Base-by-base conservation (phyloP, 2,113 vertebrate genomes). In the Poecile atricapillus region DNA sequence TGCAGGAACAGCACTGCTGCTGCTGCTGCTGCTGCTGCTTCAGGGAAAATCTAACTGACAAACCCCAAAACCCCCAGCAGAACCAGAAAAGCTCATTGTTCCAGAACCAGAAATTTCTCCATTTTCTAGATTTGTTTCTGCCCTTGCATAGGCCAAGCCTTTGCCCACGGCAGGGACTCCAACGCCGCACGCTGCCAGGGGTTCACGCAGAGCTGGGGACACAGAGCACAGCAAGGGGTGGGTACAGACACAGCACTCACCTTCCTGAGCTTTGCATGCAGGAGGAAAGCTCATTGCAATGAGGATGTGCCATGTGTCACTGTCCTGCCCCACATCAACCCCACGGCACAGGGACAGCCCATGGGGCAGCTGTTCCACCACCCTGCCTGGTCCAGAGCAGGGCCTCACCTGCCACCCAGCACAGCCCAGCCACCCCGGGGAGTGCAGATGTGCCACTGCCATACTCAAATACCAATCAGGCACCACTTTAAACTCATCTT, bases 351-450 rank as follows among this genome's bases (percentile, higher is more conserved):
- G 46, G 53, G 19, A 46, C 60, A 74, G 77, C 19, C 60, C 78
- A 6, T 0, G 3, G 27, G 19, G 50, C 58, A n/a, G 44, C 2
- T 9, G 2, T 7, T 16, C 33, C 56, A 13, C 11, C 0, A 0
- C 17, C 56, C 30, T 0, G 0, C n/a, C 27, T 1, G 3, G 46
- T 12, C 25, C 64, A 3, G 64, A 1, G 1, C 15, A 3, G 12
- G 0, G 67, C 59, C n/a, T 39, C 39, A 28, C 25, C 49, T 63
- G 84, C 35, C 17, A 3, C 17, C 50, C 22, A 0, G 53, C 11
- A 17, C 7, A 1, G 50, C 64, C 9, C 43, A 39, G 86, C 60
- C 10, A 88, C 83, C 89, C 77, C 2, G 0, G 16, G 15, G 20
- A 60, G 21, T 0, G 16, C 69, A 25, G 11, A 7, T 16, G 49